Conservation (phyloP, 1,140 invertebrate genomes). For the Pogonognathellus flavescens region DNA sequence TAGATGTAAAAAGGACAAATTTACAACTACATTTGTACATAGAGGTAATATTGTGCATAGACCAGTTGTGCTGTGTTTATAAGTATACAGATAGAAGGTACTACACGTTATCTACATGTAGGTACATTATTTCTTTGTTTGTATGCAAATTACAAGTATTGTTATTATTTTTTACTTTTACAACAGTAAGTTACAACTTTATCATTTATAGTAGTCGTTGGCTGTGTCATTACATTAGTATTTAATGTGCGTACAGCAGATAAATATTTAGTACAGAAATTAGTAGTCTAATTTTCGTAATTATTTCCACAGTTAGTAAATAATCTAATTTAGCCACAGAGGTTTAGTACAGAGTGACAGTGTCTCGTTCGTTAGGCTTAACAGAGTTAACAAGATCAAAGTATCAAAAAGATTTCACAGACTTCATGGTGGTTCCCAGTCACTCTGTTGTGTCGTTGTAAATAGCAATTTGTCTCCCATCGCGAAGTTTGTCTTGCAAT, state of each 20-base stretch:
- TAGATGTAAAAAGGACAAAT: too few species aligned
- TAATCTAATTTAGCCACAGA: constrained; percentile 44
- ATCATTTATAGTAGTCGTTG: neutral
- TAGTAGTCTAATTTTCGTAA: constrained; percentile 43
- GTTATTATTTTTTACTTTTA: neutral
- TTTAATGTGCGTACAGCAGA: constrained; percentile 17
- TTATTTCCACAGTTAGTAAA: constrained; percentile 50
- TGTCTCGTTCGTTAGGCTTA: neutral
- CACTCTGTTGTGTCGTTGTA: constrained; percentile 18
- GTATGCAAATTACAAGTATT: neutral
- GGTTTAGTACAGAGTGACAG: constrained; percentile 1
- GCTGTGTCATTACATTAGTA: neutral
- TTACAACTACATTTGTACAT: too few species aligned
- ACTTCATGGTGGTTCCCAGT: neutral
- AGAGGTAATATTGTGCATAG: too few species aligned
- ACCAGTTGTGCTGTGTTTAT: too few species aligned
- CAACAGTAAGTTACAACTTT: neutral
- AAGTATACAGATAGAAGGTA: too few species aligned
- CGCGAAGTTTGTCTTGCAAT: constrained; percentile 45
- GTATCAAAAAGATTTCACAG: neutral
- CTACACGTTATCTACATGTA: too few species aligned
- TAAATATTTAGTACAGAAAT: neutral
- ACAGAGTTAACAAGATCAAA: constrained; percentile 41
- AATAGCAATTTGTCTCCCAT: constrained; percentile 50
- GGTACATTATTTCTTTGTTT: too few species aligned